Evolutionary conservation across 2,113 vertebrate genomes (phyloP).

Genomic region (Panurus biarmicus): DNA sequence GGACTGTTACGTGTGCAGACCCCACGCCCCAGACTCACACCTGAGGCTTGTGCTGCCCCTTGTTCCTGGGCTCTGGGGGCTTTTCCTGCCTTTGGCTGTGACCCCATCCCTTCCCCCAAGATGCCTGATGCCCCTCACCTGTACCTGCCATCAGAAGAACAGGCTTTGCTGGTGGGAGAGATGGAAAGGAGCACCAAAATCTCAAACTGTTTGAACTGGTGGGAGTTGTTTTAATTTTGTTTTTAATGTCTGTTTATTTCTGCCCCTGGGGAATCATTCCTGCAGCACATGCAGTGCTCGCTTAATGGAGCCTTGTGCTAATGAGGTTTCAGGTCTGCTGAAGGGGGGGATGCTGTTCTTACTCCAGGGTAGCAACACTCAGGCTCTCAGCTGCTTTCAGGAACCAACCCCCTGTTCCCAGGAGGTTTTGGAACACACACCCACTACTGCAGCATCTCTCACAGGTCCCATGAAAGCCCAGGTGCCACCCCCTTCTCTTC

Average conservation of each 20-base stretch:
- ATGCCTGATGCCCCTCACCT: neutral
- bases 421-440: neutral
- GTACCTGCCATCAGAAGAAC: neutral
- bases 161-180: neutral
- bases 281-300: accelerated
- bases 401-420: accelerated
- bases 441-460: neutral
- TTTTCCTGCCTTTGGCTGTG: neutral
- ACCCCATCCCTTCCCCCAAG: neutral
- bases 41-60: neutral
- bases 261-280: neutral
- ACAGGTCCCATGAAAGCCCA: neutral
- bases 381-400: neutral
- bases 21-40: accelerated
- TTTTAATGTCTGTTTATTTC: neutral
- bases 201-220: neutral
- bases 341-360: neutral
- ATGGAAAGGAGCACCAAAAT: neutral
- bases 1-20: accelerated
- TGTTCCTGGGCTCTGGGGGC: neutral
- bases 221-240: neutral
- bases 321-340: neutral
- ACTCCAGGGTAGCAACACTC: neutral
- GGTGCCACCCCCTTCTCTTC: neutral
- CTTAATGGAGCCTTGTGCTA: neutral